Conservation (phyloP, 2,888 invertebrate genomes). For the Trissolcus brochymenae region DNA sequence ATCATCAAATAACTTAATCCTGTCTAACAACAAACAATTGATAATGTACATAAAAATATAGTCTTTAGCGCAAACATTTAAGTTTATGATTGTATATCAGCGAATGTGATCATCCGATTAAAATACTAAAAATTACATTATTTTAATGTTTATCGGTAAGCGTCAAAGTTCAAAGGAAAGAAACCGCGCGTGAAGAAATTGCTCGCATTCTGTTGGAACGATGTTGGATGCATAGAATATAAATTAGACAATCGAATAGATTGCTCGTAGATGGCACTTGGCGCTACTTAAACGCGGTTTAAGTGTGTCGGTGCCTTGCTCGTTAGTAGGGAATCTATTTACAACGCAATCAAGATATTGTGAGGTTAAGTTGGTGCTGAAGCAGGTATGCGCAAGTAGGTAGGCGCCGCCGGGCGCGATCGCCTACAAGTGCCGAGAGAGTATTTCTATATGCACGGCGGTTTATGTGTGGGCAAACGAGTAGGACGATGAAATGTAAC, state of each 20-base stretch:
- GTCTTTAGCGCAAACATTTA: too few relatives aligned
- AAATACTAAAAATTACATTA: not conserved
- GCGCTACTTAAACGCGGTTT: conserved; percentile 38
- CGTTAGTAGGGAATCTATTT: conserved; percentile 56
- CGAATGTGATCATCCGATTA: not conserved
- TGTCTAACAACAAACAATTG: too few relatives aligned
- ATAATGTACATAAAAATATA: too few relatives aligned
- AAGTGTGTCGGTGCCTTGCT: conserved; percentile 45
- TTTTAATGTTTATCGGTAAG: not conserved
- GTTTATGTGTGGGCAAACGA: conserved; percentile 61
- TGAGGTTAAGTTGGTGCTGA: conserved; percentile 55
- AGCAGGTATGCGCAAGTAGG: conserved; percentile 64
- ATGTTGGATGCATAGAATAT: conserved; percentile 8
- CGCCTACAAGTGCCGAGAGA: conserved; percentile 66
- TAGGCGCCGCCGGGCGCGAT: conserved; percentile 70
- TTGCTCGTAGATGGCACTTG: conserved; percentile 29
- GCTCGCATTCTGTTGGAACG: not conserved
- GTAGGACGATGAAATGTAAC: conserved; percentile 63
- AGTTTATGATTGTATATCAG: too few relatives aligned
- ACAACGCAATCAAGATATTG: conserved; percentile 58
- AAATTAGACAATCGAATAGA: conserved; percentile 30
- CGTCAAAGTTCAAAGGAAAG: conserved; percentile 12
- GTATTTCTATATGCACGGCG: conserved; percentile 59
- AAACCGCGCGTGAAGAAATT: not conserved
- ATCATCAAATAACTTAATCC: too few relatives aligned